Percentiles rank a stretch among this genome's conserved stretches.
These are phyloP conservation scores for Manis pentadactyla DNA, from an alignment of 2,797 vertebrate species.

Conservation along the genomic window DNA sequence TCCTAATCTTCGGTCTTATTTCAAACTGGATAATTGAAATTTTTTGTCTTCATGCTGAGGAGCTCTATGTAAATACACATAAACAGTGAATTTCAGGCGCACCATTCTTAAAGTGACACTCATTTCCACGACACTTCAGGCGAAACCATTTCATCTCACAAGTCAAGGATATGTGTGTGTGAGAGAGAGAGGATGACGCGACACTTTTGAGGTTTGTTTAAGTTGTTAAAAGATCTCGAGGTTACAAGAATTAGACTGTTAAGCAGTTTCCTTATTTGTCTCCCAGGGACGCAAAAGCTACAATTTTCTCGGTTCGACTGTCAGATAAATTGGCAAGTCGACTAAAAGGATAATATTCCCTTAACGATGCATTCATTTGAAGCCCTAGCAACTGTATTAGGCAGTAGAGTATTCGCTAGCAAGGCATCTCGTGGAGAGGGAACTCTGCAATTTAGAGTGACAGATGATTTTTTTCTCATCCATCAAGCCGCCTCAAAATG, in stretches of 20 bases:
- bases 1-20: neutral
- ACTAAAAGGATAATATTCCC: conserved; percentile 77
- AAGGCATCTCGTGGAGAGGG: conserved; percentile 47
- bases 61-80: conserved; percentile 58
- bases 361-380: conserved; percentile 68
- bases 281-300: conserved; percentile 57
- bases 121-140: conserved; percentile 29
- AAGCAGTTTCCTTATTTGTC: conserved; percentile 41
- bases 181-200: conserved; percentile 63
- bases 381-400: conserved; percentile 82
- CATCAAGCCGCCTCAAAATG: conserved; percentile 75
- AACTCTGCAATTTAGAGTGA: conserved; percentile 76
- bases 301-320: conserved; percentile 78
- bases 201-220: conserved; percentile 72
- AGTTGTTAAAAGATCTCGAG: conserved; percentile 65
- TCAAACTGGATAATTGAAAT: conserved; percentile 46
- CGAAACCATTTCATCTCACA: conserved; percentile 55
- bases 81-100: conserved; percentile 62
- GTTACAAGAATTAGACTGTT: conserved; percentile 62
- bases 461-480: conserved; percentile 73
- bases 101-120: conserved; percentile 70
- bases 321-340: conserved; percentile 81
- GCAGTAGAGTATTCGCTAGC: conserved; percentile 60
- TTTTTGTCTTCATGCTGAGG: neutral
- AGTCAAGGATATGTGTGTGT: conserved; percentile 30